Percentiles rank a stretch among this genome's conserved stretches.
Conservation (phyloP, 2,797 vertebrate species). For the Vespertilio murinus region DNA sequence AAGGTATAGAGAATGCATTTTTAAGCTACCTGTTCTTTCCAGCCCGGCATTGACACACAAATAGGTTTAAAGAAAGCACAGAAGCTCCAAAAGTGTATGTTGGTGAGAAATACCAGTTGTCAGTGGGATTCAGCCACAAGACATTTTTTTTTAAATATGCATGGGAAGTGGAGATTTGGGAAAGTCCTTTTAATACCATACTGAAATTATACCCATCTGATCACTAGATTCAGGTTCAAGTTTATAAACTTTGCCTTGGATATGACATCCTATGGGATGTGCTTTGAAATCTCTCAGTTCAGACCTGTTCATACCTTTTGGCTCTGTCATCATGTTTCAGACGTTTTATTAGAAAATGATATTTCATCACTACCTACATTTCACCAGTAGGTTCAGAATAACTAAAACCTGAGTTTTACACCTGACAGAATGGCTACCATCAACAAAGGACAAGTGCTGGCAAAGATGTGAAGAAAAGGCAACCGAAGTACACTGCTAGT, state of each 20-base stretch:
- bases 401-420: not conserved
- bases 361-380: not conserved
- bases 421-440: too few species aligned
- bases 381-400: not conserved
- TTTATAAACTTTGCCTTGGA: not conserved
- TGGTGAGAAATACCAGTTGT: not conserved
- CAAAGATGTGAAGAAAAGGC: too few species aligned
- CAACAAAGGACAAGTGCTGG: too few species aligned
- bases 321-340: not conserved
- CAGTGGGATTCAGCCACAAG: not conserved
- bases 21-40: constrained; percentile 47
- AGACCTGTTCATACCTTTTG: not conserved
- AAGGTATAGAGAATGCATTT: constrained; percentile 51
- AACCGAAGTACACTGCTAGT: too few species aligned
- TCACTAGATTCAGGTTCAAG: not conserved
- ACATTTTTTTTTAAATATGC: not conserved
- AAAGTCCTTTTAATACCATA: not conserved
- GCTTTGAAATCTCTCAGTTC: not conserved
- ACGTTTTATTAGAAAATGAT: not conserved
- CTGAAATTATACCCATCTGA: not conserved
- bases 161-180: not conserved
- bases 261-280: not conserved
- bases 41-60: not conserved
- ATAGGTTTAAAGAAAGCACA: constrained; percentile 31
- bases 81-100: not conserved